These are phyloP conservation scores for Anticlea derivata DNA, from an alignment of 2,888 invertebrate genomes.

Conservation along the genomic window DNA sequence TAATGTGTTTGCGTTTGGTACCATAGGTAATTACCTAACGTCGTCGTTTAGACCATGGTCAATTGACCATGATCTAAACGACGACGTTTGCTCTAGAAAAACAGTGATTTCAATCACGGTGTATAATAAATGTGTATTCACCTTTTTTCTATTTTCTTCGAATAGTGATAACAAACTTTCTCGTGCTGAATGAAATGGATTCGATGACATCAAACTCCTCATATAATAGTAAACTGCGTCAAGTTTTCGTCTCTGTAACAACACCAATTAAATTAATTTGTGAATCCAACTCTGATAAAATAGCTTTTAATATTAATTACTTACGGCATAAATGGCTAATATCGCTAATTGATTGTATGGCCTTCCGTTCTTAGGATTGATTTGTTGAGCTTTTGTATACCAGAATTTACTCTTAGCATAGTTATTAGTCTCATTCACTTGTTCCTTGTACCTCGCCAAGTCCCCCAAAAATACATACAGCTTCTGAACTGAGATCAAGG, in stretches of 20 bases:
- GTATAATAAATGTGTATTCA: too few relatives aligned
- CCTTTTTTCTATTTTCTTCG: conserved; percentile 96
- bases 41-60: too few relatives aligned
- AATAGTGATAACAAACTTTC: conserved; percentile 94
- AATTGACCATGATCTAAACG: too few relatives aligned
- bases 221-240: conserved; percentile 99
- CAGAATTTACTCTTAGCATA: conserved; percentile 90
- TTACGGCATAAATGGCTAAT: conserved; percentile 91
- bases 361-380: conserved; percentile 97
- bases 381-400: conserved; percentile 96
- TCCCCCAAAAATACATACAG: conserved; percentile 96
- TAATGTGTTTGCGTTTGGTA: too few relatives aligned
- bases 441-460: conserved; percentile 94
- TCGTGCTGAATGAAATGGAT: conserved; percentile 95
- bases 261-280: conserved; percentile 12
- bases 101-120: too few relatives aligned
- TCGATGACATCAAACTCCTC: conserved; percentile 96
- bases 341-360: conserved; percentile 98
- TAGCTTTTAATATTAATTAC: conserved; percentile 55
- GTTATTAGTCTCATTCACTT: conserved; percentile 91
- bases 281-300: too few relatives aligned
- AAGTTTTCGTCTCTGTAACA: conserved; percentile 92
- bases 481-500: conserved; percentile 94
- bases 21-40: too few relatives aligned
- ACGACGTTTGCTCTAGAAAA: too few relatives aligned